phyloP scores from a whole-genome alignment of 2,113 vertebrate genomes.

The Syrmaticus mikado region DNA sequence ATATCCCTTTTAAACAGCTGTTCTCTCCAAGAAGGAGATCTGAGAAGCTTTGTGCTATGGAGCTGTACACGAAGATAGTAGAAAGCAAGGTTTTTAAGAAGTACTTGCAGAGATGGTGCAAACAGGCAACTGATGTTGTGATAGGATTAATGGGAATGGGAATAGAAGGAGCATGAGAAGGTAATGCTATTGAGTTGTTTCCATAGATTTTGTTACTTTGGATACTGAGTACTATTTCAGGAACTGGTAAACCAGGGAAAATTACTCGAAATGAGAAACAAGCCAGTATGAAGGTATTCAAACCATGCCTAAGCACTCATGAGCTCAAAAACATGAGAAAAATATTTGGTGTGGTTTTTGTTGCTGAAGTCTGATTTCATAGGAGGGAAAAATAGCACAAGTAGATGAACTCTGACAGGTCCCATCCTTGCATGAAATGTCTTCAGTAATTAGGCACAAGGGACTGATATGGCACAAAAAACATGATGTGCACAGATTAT shows the following conservation, averaged over 20 bases:
- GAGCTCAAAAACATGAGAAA: background rate
- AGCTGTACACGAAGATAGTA: background rate
- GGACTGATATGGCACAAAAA: background rate
- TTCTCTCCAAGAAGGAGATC: background rate
- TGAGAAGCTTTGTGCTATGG: background rate
- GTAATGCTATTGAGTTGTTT: background rate
- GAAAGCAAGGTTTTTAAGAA: background rate
- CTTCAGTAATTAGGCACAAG: background rate
- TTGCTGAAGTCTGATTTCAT: background rate
- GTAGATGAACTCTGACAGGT: background rate
- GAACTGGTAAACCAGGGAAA: background rate
- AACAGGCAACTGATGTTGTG: background rate
- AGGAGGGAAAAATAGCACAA: background rate
- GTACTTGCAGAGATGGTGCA: background rate
- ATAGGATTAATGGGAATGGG: background rate
- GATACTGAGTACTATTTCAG: background rate
- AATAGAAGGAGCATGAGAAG: background rate
- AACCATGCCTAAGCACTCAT: background rate
- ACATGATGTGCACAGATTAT: background rate
- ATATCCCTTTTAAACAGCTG: background rate
- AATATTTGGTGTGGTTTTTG: background rate
- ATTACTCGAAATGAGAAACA: background rate
- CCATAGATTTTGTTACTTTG: background rate
- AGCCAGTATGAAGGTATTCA: accelerated
- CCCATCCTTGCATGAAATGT: background rate